phyloP scores from a whole-genome alignment of 2,888 invertebrate species.

The Ophioninae sp. region DNA sequence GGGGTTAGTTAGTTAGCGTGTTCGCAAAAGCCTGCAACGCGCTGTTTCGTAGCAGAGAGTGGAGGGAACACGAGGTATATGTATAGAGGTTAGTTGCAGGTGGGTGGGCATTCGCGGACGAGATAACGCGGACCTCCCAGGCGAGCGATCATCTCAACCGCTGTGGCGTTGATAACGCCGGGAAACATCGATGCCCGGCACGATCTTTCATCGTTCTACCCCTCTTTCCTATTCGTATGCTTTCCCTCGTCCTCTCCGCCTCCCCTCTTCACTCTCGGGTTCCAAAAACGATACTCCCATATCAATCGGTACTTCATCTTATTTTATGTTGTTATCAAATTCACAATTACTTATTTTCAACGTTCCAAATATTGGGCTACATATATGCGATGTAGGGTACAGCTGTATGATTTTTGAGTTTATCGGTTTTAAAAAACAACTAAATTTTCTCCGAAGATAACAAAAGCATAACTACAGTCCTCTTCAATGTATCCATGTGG shows the following conservation, averaged over 20 bases:
- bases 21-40: slow-evolving; percentile 72
- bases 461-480: too few species aligned
- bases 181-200: slow-evolving; percentile 71
- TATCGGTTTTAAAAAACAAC: neutral
- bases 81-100: slow-evolving; percentile 17
- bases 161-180: slow-evolving; percentile 72
- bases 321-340: slow-evolving; percentile 12
- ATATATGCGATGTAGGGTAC: neutral
- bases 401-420: neutral
- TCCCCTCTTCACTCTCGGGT: slow-evolving; percentile 17
- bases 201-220: slow-evolving; percentile 59
- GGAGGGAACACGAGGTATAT: slow-evolving; percentile 46
- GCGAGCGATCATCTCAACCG: slow-evolving; percentile 78
- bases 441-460: too few species aligned
- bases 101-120: slow-evolving; percentile 67
- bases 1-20: slow-evolving; percentile 80
- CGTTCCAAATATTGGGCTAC: neutral
- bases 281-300: neutral
- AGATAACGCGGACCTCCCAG: slow-evolving; percentile 79
- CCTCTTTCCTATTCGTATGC: neutral
- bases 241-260: neutral
- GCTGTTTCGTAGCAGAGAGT: slow-evolving; percentile 13
- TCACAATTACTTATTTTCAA: neutral
- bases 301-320: neutral
- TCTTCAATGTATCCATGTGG: neutral